Evolutionary conservation across 2,797 vertebrate species (phyloP), one percentile per base, ranked within the genome.

Genomic region (Gallinago stenura): DNA sequence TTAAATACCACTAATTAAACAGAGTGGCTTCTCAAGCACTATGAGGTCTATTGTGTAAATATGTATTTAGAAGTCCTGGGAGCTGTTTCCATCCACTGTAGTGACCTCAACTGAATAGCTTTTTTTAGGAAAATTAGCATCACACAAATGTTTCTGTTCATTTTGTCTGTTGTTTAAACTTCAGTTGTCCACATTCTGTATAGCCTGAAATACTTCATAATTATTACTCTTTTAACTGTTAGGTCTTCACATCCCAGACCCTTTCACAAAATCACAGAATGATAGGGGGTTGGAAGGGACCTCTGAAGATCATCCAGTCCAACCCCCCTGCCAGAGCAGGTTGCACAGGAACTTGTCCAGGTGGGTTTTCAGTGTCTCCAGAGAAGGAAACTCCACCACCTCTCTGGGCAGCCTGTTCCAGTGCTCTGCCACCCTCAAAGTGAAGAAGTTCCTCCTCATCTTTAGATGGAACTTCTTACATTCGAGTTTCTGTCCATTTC

Each of bases 1-100:
- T 50, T 46, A 86, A 78, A 90, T 31, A 71, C 11, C 41, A 58
- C 39, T 90, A 91, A 94, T 65, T 86, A 91, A 93, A 48, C 28
- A 80, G 37, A 79, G 37, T 51, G 41, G 54, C n/a, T 83, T 76
- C 68, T 93, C 50, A 79, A 89, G 80, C 70, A 71, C n/a, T 83
- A 51, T 76, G 68, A 90, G 21, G 35, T 50, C 76, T 80, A 31
- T 54, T 84, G 60, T 78, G 31, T 77, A 94, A 93, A 95, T 45
- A 77, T 5, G 4, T 33, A 70, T 69, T 81, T 77, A 93, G 33
- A 31, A 81, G 37, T 65, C 45, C 35, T 61, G 46, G 71, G 77
- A 94, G 53, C 58, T 69, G 25, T 60, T 89, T 72, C 31, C 41
- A 41, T 45, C 71, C 70, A 87, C 46, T 66, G 22, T 14, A 82